Percentiles rank a stretch among this genome's conserved stretches.
phyloP scores from a whole-genome alignment of 2,113 vertebrate genomes.

The Spea multiplicata region DNA sequence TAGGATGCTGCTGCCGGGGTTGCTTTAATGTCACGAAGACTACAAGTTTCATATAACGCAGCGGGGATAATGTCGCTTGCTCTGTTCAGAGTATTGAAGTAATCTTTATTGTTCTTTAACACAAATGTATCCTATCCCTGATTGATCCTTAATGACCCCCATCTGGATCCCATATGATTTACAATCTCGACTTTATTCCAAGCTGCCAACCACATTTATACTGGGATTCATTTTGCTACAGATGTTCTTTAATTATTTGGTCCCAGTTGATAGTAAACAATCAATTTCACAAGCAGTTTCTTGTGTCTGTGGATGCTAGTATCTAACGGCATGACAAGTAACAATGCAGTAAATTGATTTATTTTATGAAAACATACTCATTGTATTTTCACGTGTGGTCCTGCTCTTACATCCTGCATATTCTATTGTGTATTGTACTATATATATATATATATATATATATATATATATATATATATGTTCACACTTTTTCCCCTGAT shows the following conservation, averaged over 20 bases:
- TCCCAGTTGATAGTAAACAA: not conserved
- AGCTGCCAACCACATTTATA: not conserved
- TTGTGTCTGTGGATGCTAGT: not conserved
- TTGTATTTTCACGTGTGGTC: not conserved
- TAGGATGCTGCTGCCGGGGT: too few species aligned
- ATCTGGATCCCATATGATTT: slow-evolving; percentile 8
- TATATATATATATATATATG: too few species aligned
- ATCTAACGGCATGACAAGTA: not conserved
- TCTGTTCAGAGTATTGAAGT: not conserved
- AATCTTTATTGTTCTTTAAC: not conserved
- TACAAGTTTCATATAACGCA: too few species aligned
- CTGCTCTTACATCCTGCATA: too few species aligned
- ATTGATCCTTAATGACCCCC: not conserved
- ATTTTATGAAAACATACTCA: not conserved
- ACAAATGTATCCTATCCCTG: not conserved
- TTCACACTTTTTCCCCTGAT: too few species aligned
- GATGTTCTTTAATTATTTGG: not conserved
- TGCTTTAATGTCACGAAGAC: too few species aligned
- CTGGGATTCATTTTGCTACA: not conserved
- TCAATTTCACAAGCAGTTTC: not conserved
- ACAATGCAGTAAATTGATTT: not conserved
- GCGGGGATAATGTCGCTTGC: too few species aligned
- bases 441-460: too few species aligned
- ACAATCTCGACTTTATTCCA: not conserved
- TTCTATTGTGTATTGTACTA: too few species aligned